phyloP scores from a whole-genome alignment of 2,888 invertebrate species.

The Hirtodrosophila trivittata region DNA sequence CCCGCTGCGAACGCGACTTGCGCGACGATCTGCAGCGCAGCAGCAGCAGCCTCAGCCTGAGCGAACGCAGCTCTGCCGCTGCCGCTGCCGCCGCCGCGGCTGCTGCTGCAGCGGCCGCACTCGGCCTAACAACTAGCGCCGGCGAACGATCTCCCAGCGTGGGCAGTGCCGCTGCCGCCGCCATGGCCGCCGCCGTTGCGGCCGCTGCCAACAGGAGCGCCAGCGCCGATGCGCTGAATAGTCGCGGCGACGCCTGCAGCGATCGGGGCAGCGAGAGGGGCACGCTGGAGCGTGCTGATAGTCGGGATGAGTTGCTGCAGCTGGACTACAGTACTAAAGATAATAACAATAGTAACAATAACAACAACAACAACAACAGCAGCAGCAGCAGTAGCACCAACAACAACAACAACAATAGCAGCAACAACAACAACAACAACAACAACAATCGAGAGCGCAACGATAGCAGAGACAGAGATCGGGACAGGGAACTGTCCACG shows the following conservation, averaged over 20 bases:
- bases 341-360: constrained; percentile 72
- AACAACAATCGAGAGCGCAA: constrained; percentile 60
- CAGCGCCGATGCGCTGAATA: constrained; percentile 72
- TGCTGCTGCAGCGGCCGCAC: constrained; percentile 75
- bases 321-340: constrained; percentile 83
- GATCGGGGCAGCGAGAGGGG: constrained; percentile 76
- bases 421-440: constrained; percentile 36
- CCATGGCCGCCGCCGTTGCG: constrained; percentile 77
- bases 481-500: constrained; percentile 86
- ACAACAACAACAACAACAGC: constrained; percentile 51
- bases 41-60: constrained; percentile 81
- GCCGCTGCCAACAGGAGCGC: constrained; percentile 78
- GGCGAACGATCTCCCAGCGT: constrained; percentile 83
- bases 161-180: constrained; percentile 81
- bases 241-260: constrained; percentile 71
- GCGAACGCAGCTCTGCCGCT: constrained; percentile 80
- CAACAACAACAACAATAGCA: constrained; percentile 49
- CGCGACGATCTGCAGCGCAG: constrained; percentile 82
- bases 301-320: constrained; percentile 84
- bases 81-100: constrained; percentile 80
- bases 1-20: constrained; percentile 81
- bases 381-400: constrained; percentile 47
- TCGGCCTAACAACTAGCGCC: constrained; percentile 73
- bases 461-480: constrained; percentile 85
- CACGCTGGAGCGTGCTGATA: constrained; percentile 81